Percentiles rank a stretch among this genome's conserved stretches.
Evolutionary conservation across 2,113 vertebrate genomes (phyloP).

Genomic region (Illadopsis cleaveri): DNA sequence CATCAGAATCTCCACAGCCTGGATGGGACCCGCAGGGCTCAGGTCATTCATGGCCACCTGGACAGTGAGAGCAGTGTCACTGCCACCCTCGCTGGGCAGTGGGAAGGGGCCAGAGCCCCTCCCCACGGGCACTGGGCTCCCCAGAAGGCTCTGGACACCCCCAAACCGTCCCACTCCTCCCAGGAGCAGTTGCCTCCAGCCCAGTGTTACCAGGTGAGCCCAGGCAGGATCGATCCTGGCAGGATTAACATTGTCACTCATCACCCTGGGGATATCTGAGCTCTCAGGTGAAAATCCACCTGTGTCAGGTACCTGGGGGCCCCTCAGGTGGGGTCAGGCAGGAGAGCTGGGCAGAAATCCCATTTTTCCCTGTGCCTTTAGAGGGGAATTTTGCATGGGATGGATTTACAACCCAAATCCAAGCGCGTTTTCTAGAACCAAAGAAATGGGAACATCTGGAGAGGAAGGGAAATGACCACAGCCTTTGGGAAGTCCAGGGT

Average conservation of each 20-base stretch:
- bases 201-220: neutral
- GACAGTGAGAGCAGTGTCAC: neutral
- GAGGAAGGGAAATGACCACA: neutral
- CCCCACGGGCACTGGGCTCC: rapidly evolving
- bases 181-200: no score
- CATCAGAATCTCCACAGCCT: slow-evolving; percentile 80
- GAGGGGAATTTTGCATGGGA: neutral
- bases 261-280: neutral
- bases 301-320: neutral
- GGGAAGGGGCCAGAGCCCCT: neutral
- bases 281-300: neutral
- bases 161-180: neutral
- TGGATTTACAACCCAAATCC: neutral
- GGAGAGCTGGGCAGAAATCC: neutral
- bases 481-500: neutral
- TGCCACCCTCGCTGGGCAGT: rapidly evolving
- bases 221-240: neutral
- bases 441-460: neutral
- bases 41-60: slow-evolving; percentile 73
- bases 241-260: neutral
- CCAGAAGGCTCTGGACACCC: neutral
- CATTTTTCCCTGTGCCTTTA: neutral
- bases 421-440: rapidly evolving
- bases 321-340: neutral
- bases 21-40: slow-evolving; percentile 55